Evolutionary conservation across 1,140 invertebrate species (phyloP).

Genomic region (Whitmania pigra): DNA sequence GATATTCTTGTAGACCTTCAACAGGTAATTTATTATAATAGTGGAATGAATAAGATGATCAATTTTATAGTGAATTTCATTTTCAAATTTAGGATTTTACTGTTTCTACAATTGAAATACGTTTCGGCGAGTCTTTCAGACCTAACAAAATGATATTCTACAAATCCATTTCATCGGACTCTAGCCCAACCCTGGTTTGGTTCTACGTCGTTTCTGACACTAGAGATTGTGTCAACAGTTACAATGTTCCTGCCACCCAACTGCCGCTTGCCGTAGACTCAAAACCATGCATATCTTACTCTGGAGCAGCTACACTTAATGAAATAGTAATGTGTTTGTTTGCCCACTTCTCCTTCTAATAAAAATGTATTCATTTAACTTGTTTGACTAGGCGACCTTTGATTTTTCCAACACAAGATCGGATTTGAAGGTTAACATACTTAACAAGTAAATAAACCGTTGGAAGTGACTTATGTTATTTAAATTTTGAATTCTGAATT

Average conservation of each 20-base stretch:
- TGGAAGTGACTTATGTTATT: too few species aligned
- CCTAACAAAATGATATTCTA: constrained; percentile 13
- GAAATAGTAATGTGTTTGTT: too few species aligned
- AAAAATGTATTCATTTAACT: too few species aligned
- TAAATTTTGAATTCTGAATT: background rate
- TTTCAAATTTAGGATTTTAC: too few species aligned
- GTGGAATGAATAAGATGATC: background rate
- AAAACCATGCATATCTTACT: background rate
- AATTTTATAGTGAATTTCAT: background rate
- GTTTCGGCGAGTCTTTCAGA: constrained; percentile 11
- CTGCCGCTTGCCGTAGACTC: background rate
- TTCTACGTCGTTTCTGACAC: background rate
- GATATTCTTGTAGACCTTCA: constrained; percentile 6
- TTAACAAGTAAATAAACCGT: too few species aligned
- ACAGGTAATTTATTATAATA: background rate
- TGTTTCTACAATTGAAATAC: background rate
- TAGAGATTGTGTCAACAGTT: background rate
- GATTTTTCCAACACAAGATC: too few species aligned
- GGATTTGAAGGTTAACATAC: too few species aligned
- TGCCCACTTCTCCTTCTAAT: too few species aligned
- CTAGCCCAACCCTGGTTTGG: background rate
- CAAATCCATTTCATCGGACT: background rate
- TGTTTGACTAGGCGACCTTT: too few species aligned
- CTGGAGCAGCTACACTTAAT: background rate
- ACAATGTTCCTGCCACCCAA: background rate